These are phyloP conservation scores for Microcebus griseorufus DNA, from an alignment of 2,113 vertebrate species.

Conservation along the genomic window DNA sequence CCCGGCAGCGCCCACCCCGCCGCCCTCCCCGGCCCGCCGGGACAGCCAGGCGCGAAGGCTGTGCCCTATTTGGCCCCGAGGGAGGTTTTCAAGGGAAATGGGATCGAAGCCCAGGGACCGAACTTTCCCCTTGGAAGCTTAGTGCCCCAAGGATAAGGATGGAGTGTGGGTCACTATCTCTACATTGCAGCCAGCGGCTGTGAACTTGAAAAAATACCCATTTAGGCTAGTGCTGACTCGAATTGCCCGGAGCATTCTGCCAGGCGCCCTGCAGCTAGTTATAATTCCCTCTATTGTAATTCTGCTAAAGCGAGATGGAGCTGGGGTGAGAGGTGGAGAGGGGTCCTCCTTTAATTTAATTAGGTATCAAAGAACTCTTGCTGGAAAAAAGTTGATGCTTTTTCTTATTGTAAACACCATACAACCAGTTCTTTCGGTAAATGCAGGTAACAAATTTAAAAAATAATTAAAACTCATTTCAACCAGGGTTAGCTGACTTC, in stretches of 20 bases:
- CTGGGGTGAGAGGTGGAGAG: not conserved
- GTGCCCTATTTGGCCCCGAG: not conserved
- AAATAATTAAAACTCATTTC: conserved; percentile 10
- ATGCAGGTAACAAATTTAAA: not conserved
- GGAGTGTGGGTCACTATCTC: not conserved
- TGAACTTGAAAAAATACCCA: not conserved
- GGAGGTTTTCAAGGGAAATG: not conserved
- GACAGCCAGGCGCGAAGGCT: not conserved
- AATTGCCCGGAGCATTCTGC: not conserved
- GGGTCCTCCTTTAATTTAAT: not conserved
- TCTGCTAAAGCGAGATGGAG: not conserved
- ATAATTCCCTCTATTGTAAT: not conserved
- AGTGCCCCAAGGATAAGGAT: not conserved
- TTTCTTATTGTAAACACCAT: not conserved
- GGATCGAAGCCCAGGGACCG: not conserved
- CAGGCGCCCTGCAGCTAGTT: not conserved
- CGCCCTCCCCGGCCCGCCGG: not conserved
- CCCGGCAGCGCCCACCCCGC: fast-evolving
- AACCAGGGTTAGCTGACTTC: not conserved
- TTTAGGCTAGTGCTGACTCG: not conserved
- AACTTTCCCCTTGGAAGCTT: not conserved
- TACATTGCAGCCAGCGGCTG: not conserved
- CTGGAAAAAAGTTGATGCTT: not conserved
- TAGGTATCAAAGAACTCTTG: conserved; percentile 13
- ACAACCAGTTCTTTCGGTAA: not conserved